Conservation (phyloP, 2,888 invertebrate species). For the Coecobrya sp. region DNA sequence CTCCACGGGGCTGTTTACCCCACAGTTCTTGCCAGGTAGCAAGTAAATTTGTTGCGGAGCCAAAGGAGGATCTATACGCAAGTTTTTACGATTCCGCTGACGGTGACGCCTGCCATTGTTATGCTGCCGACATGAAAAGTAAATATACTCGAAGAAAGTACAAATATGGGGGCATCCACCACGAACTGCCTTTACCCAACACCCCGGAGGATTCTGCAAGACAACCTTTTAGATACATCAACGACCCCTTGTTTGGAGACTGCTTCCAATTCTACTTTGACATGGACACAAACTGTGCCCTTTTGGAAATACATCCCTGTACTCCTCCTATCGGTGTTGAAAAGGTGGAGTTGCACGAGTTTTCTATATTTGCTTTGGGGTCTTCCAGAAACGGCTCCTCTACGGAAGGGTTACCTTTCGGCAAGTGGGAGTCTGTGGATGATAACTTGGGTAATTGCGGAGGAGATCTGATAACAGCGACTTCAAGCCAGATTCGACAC, state of each 20-base stretch:
- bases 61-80: background rate
- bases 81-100: background rate
- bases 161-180: background rate
- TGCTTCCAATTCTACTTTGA: constrained; percentile 34
- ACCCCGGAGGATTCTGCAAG: background rate
- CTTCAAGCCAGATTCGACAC: background rate
- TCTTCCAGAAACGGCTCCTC: background rate
- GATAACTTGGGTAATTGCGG: constrained; percentile 19
- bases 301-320: background rate
- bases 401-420: background rate
- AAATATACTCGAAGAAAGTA: background rate
- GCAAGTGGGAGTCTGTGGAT: background rate
- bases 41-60: background rate
- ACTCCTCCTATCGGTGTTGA: background rate
- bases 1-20: no score
- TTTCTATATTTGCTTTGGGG: constrained; percentile 3
- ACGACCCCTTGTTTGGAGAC: background rate
- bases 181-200: background rate
- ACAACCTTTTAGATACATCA: background rate
- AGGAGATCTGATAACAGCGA: constrained; percentile 12
- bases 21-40: background rate
- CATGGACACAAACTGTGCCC: background rate
- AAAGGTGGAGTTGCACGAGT: background rate
- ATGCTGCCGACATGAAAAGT: background rate
- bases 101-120: background rate